Conservation (phyloP, 2,113 vertebrate species). For the Morone chrysops region DNA sequence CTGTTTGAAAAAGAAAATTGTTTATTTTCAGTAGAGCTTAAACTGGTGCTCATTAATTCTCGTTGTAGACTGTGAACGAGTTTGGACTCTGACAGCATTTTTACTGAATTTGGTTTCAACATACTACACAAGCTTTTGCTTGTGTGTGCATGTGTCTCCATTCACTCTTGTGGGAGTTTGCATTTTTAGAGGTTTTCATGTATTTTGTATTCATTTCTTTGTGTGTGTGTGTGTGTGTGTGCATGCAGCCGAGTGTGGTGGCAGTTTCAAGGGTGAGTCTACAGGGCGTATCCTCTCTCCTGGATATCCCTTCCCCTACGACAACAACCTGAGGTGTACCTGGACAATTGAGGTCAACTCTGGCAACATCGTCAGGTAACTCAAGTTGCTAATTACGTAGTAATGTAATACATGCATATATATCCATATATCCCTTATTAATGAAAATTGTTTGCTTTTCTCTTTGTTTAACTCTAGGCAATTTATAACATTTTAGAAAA, state of each 20-base stretch:
- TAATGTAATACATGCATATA: neutral
- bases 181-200: neutral
- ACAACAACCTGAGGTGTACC: constrained; percentile 96
- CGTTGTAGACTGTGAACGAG: constrained; percentile 16
- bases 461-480: neutral
- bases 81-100: neutral
- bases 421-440: neutral
- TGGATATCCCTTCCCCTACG: constrained; percentile 98
- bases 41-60: constrained; percentile 40
- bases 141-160: constrained; percentile 1
- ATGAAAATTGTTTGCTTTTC: constrained; percentile 1
- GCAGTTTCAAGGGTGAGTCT: constrained; percentile 94
- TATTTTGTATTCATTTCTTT: constrained; percentile 15
- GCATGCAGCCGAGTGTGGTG: constrained; percentile 94
- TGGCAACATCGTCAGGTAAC: constrained; percentile 96
- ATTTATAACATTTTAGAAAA: neutral
- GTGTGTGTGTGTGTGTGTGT: neutral
- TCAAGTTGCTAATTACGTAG: neutral
- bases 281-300: constrained; percentile 96
- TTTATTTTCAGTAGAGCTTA: constrained; percentile 15
- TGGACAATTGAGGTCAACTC: constrained; percentile 96
- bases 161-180: neutral
- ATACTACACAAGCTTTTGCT: neutral
- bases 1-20: constrained; percentile 26
- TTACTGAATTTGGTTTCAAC: constrained; percentile 8